Evolutionary conservation across 2,113 vertebrate species (phyloP).

Genomic region (Takifugu bimaculatus): DNA sequence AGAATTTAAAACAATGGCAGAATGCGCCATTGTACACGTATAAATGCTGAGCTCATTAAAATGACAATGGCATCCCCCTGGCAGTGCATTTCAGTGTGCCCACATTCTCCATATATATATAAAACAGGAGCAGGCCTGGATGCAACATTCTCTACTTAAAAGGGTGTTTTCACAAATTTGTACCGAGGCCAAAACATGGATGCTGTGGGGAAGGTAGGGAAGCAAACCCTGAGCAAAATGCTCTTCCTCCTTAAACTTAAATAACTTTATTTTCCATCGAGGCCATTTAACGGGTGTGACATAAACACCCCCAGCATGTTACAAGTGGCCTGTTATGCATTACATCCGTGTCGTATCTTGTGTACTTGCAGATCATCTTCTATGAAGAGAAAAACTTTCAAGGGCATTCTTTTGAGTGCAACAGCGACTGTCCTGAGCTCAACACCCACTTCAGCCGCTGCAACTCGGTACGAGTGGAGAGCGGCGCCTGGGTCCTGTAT

Average conservation of each 20-base stretch:
- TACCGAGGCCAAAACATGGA: constrained; percentile 49
- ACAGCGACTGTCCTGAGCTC: constrained; percentile 53
- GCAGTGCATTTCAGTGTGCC: constrained; percentile 41
- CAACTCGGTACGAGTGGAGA: constrained; percentile 58
- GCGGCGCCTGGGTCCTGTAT: constrained; percentile 60
- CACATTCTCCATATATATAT: constrained; percentile 48
- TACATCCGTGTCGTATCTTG: too few species aligned
- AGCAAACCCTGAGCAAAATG: too few species aligned
- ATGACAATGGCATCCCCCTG: constrained; percentile 46
- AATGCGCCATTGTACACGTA: constrained; percentile 53
- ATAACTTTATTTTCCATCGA: background rate
- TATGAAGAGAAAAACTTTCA: constrained; percentile 67
- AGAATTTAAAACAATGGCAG: constrained; percentile 49
- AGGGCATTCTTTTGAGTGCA: constrained; percentile 55
- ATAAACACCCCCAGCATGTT: too few species aligned
- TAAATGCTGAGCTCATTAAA: constrained; percentile 51
- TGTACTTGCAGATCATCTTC: constrained; percentile 56
- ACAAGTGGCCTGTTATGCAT: too few species aligned
- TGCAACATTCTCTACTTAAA: constrained; percentile 27
- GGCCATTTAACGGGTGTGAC: background rate
- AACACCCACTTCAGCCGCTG: constrained; percentile 49
- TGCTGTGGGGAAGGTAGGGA: constrained; percentile 46
- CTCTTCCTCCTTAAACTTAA: too few species aligned
- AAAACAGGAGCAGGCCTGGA: constrained; percentile 38
- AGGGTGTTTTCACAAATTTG: constrained; percentile 26